Base-by-base conservation (phyloP, 2,888 invertebrate genomes). In the Xylophagus ater region DNA sequence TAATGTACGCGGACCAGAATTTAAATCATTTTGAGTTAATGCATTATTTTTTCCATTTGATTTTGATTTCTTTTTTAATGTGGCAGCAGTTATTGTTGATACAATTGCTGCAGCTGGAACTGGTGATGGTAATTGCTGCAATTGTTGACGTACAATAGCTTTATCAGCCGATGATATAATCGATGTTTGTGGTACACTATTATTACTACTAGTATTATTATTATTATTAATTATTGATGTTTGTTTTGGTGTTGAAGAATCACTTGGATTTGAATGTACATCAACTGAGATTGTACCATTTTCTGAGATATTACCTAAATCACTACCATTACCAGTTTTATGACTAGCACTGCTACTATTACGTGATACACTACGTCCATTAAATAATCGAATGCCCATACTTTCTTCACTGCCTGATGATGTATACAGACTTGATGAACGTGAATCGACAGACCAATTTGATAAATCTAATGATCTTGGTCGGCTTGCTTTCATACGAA, bases 321-420 rank as follows among this genome's bases (percentile, higher is more conserved):
- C 60, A 47, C 62, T 56, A 50, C 63, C 62, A 14, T 65, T 66
- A 46, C 57, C 64, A 12, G 71, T 70, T 45, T 74, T 69, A 49
- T 81, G 76, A 51, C 81, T 82, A 31, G 79, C 81, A 43, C 76
- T 82, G 28, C 81, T 82, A 56, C 81, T 81, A 47, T 82, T 83
- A 20, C 82, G 67, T 0, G 83, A 81, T 1, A 84, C 73, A 39
- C 77, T 78, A 2, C 81, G 72, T 9, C 61, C 61, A 24, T 64
- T 62, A 47, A 69, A 68, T 15, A 62, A 50, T 14, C 74, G 68
- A 12, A 81, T 63, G 3, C 81, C 81, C 72, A 84, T 76, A 45
- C 82, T 83, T 53, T 86, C 86, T 54, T 87, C 87, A 46, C 84
- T 84, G n/a, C 86, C 85, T 0, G 86, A 85, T 0, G 85, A 86